Evolutionary conservation across 2,888 invertebrate species (phyloP), one percentile per base, ranked within the genome.

Genomic region (Gnatocerus cornutus): DNA sequence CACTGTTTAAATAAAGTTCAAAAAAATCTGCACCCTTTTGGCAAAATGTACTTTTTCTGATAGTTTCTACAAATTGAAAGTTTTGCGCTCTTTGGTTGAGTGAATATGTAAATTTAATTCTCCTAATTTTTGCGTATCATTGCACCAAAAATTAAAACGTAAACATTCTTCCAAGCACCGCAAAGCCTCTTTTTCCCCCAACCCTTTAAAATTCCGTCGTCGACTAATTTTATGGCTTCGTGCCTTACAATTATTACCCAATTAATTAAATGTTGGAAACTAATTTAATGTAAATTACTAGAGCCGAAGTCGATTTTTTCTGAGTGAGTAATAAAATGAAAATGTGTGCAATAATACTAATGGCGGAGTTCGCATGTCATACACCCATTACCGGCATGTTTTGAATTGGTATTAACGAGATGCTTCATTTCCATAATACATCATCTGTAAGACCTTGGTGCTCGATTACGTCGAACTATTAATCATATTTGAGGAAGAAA

Each of bases 341-440:
- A 58, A 55, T 37, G 55, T 55, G 55, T 55, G 55, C 55, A 55
- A 55, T 55, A 58, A 58, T 58, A 43, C 43, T 43, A 58, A 43
- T 58, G 58, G 16, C 29, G 21, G 27, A 27, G 13, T 43, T 58
- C 58, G 58, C 58, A 45, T 58, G 58, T 58, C 58, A 43, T 58
- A 58, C 45, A 43, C 45, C 29, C 58, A 58, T 56, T 56, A 56
- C 39, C 21, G 12, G 16, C 53, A 43, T 58, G 53, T 53, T 37
- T 33, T 53, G 53, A 37, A 37, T 50, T 29, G 50, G 50, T 29
- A 50, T 50, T 55, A 55, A 55, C 55, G 37, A 55, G 55, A 55
- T 55, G 55, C n/a, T 39, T 52, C 55, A 55, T 55, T 55, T 55
- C 53, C 56, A 56, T 56, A 41, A 56, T 39, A 43, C 41, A 56